phyloP scores from a whole-genome alignment of 2,888 invertebrate genomes.

The Allygus modestus region DNA sequence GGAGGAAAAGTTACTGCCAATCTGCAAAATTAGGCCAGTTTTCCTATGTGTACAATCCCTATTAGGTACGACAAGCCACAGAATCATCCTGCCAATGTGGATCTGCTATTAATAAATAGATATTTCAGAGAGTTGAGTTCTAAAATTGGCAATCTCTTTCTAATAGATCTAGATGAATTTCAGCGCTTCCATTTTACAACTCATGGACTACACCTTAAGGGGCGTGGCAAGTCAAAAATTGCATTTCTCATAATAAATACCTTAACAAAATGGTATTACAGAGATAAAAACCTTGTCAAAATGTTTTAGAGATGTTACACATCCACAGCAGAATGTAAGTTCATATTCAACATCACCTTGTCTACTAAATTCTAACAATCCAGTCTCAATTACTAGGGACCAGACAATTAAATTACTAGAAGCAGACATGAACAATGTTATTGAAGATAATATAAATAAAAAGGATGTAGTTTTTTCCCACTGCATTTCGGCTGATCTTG shows the following conservation, averaged over 20 bases:
- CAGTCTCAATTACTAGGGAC: background rate
- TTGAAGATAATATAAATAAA: background rate
- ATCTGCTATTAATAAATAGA: background rate
- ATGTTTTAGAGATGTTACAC: too few relatives aligned
- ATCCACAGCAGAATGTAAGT: too few relatives aligned
- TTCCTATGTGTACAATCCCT: background rate
- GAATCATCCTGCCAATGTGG: background rate
- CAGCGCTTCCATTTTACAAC: background rate
- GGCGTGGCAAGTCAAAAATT: background rate
- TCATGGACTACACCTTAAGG: constrained; percentile 3
- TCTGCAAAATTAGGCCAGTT: constrained; percentile 1
- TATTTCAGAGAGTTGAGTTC: background rate
- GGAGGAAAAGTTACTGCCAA: background rate
- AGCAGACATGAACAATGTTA: background rate
- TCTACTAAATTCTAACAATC: background rate
- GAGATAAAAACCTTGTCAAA: background rate
- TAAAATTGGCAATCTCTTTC: background rate
- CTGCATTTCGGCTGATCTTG: background rate
- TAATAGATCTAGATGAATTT: background rate
- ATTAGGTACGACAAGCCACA: background rate
- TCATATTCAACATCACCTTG: background rate
- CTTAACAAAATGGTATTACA: background rate
- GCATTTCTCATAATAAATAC: background rate
- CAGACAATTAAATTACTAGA: background rate
- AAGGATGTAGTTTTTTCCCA: background rate